Evolutionary conservation across 2,888 invertebrate genomes (phyloP).

Genomic region (Cheilosia impressa): DNA sequence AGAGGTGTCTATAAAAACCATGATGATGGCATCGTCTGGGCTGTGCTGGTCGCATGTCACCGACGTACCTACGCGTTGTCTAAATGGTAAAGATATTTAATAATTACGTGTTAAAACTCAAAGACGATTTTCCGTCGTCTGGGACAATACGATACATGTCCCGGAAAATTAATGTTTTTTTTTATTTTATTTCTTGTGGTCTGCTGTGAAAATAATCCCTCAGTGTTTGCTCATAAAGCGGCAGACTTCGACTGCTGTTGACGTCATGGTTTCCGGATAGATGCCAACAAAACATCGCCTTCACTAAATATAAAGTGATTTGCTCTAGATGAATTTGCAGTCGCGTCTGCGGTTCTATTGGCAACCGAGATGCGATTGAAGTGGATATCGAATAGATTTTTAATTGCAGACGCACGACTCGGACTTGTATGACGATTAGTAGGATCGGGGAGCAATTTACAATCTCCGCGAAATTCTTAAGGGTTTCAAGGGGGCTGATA

Average conservation of each 20-base stretch:
- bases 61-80: slow-evolving; percentile 21
- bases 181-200: background rate
- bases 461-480: slow-evolving; percentile 2
- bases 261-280: slow-evolving; percentile 67
- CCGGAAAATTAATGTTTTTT: slow-evolving; percentile 48
- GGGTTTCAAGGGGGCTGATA: background rate
- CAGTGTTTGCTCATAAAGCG: background rate
- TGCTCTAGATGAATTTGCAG: slow-evolving; percentile 54
- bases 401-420: slow-evolving; percentile 1
- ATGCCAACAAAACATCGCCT: slow-evolving; percentile 33
- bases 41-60: slow-evolving; percentile 6
- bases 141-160: slow-evolving; percentile 26
- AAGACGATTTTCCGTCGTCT: slow-evolving; percentile 22
- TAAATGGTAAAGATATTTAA: slow-evolving; percentile 36
- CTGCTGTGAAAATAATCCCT: slow-evolving; percentile 21
- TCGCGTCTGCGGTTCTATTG: slow-evolving; percentile 28
- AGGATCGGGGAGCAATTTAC: background rate
- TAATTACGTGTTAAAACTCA: slow-evolving; percentile 54
- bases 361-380: slow-evolving; percentile 31
- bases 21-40: slow-evolving; percentile 64
- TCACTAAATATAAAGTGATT: slow-evolving; percentile 52
- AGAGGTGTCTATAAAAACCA: slow-evolving; percentile 49
- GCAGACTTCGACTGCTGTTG: slow-evolving; percentile 21
- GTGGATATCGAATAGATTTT: slow-evolving; percentile 18
- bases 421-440: slow-evolving; percentile 9